A percentile compares a stretch with the other conserved stretches of the same genome.
Conservation (phyloP, 1,140 invertebrate species). For the Hyposmocoma kahamanoa region DNA sequence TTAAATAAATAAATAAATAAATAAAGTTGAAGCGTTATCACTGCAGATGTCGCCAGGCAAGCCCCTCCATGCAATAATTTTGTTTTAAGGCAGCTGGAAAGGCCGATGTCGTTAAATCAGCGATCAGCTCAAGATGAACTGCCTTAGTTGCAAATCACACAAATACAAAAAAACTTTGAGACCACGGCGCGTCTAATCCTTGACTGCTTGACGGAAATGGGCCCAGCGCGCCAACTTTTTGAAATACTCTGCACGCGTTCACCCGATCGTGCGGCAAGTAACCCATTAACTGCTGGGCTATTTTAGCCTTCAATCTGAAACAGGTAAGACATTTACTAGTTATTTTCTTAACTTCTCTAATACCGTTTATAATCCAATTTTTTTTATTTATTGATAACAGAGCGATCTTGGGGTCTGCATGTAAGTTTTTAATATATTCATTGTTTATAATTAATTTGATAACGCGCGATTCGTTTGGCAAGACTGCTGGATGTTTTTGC, state of each 20-base stretch:
- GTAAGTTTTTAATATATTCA: background rate
- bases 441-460: background rate
- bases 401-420: background rate
- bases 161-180: slow-evolving; percentile 21
- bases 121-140: slow-evolving; percentile 21
- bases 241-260: background rate
- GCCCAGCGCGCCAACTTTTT: slow-evolving; percentile 28
- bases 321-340: background rate
- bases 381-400: background rate
- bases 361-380: background rate
- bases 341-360: background rate
- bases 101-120: slow-evolving; percentile 16
- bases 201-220: slow-evolving; percentile 20
- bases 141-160: slow-evolving; percentile 22
- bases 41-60: background rate
- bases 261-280: background rate
- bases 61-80: slow-evolving; percentile 1
- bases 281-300: background rate
- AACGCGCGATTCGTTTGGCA: background rate
- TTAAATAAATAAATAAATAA: too few relatives aligned
- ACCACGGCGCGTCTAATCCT: slow-evolving; percentile 12
- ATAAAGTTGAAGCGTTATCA: too few relatives aligned
- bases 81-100: slow-evolving; percentile 1
- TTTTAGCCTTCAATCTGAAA: background rate
- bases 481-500: background rate